Base-by-base conservation (phyloP, 64 coral and sea anemone species). In the Trachythela sp. region DNA sequence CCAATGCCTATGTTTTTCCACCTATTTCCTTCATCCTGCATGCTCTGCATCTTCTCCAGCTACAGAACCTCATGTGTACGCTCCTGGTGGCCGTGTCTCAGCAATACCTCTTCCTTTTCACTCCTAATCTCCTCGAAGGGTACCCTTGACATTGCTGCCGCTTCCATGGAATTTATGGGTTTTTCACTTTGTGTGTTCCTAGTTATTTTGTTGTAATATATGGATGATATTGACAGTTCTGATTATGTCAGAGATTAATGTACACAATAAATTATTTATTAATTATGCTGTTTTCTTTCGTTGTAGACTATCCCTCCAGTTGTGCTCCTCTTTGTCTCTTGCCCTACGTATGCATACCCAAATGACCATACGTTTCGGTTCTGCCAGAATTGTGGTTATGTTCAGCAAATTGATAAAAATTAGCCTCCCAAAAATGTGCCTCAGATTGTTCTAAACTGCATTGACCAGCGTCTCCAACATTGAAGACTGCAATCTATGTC, bases 161-260 rank as follows among this genome's bases (percentile, higher is more conserved):
- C 29, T 92, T 45, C 42, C 42, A 11, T 45, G 90, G 90, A 43
- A 87, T 38, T 38, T 92, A 20, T 56, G 22, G 48, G 90, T 77
- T 70, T 91, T 91, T 59, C 42, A 68, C 27, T 48, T 89, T 59
- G 2, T 14, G 2, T 14, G 54, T 59, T 11, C 2, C 2, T 20
- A 20, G 2, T 59, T 59, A 68, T 31, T 68, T n/a, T 22, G 59
- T 68, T n/a, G 15, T 68, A 2, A n/a, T 31, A n/a, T 68, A 68
- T 5, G 15, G 7, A 68, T 68, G 5, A 5, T 68, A 7, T 22
- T 14, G 2, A 7, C 59, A 22, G 20, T 22, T n/a, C 18, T 68
- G 59, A n/a, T 22, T 68, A n/a, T n/a, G 59, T 68, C 15, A 22
- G 15, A 22, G 30, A 22, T 6, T 31, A 22, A 7, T n/a, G 30